These are phyloP conservation scores for Epinotia bilunana DNA, from an alignment of 2,888 invertebrate species.

Conservation along the genomic window DNA sequence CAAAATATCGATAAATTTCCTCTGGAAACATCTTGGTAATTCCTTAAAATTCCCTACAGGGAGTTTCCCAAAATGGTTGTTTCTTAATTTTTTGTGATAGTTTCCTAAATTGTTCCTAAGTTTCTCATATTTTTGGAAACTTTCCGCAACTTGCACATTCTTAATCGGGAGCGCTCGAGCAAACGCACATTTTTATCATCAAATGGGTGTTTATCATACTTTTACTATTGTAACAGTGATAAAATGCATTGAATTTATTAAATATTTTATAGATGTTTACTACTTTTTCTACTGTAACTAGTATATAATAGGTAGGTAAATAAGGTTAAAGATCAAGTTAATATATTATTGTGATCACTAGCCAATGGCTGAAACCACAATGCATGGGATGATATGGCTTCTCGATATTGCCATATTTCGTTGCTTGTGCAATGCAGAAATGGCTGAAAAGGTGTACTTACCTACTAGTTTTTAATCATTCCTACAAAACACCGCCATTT, in stretches of 20 bases:
- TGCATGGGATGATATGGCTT: neutral
- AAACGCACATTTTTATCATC: conserved; percentile 51
- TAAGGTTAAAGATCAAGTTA: conserved; percentile 16
- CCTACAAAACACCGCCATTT: conserved; percentile 17
- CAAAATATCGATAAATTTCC: no score
- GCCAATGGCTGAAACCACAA: neutral
- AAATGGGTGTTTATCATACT: conserved; percentile 49
- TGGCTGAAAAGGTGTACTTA: neutral
- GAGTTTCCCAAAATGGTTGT: no score
- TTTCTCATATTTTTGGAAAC: no score
- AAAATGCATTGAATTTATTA: conserved; percentile 46
- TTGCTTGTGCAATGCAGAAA: neutral
- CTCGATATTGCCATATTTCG: neutral
- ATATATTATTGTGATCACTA: conserved; percentile 18
- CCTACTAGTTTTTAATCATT: conserved; percentile 10
- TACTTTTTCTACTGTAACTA: conserved; percentile 39
- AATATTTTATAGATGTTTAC: conserved; percentile 47
- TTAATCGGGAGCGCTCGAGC: neutral
- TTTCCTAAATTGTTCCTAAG: no score
- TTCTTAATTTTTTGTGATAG: no score
- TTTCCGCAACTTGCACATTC: no score
- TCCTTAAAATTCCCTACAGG: no score
- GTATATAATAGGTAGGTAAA: neutral
- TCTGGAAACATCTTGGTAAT: no score
- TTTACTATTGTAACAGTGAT: conserved; percentile 39